Evolutionary conservation across 2,888 invertebrate genomes (phyloP), one percentile per base, ranked within the genome.

Genomic region (Sinotaia quadrata): DNA sequence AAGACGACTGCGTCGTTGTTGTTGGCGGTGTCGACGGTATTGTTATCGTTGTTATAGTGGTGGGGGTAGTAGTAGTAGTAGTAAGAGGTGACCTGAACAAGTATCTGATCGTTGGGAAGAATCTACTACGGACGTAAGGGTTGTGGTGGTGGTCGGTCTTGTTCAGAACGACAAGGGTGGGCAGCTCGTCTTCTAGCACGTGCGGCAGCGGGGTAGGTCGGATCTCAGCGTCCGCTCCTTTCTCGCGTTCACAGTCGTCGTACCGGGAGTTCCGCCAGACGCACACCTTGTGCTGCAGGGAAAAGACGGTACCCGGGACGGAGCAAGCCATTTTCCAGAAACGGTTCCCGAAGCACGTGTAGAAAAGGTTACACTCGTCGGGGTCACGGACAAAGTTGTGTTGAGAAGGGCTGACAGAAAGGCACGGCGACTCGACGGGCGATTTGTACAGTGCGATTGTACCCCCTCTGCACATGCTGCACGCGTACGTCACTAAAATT

Each of bases 241-340:
- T 27, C 29, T 27, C 10, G 18, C 21, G n/a, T 7, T 56, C 36
- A 36, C 75, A 75, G 12, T 76, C 76, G 37, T 76, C 76, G 41
- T 65, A 74, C 18, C 27, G 41, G 2, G 76, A 74, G 27, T 72
- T 60, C 31, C 60, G 60, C 76, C 76, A 76, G 7, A 76, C 76
- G 29, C 76, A 76, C 15, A 76, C 76, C 47, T 75, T 76, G 36
- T 68, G 68, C 33, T 73, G 71, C 10, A 74, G 49, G 0, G 76
- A 76, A 60, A 67, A 76, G 8, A 76, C 74, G 0, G 76, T 76
- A 33, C 68, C 58, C 2, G 65, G 49, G 29, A 61, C 58, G 2
- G 54, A 31, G 29, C 75, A 75, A 10, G 69, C 51, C 67, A 69
- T 65, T 47, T 65, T 58, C 75, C 75, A 75, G 51, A 41, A 59